These are phyloP conservation scores for Conistra vaccinii DNA, from an alignment of 2,888 invertebrate species.

Conservation along the genomic window DNA sequence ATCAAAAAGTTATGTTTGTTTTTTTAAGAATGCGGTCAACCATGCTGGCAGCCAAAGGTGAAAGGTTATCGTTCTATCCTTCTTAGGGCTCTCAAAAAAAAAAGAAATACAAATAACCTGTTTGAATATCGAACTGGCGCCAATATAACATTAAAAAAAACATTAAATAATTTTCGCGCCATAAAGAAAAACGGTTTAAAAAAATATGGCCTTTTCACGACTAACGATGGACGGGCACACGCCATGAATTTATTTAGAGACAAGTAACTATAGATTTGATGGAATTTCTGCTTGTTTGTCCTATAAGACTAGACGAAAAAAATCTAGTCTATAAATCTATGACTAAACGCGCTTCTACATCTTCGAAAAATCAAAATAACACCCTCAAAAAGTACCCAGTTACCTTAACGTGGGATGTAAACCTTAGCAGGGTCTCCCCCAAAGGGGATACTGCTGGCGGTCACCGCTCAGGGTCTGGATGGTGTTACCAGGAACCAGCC, in stretches of 20 bases:
- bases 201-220: constrained; percentile 12
- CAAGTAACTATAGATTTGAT: neutral
- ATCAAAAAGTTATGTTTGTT: neutral
- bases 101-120: constrained; percentile 10
- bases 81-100: constrained; percentile 24
- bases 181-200: constrained; percentile 21
- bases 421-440: constrained; percentile 34
- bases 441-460: constrained; percentile 8
- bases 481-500: constrained; percentile 36
- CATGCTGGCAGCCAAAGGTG: constrained; percentile 12
- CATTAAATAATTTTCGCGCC: constrained; percentile 37
- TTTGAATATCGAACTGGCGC: constrained; percentile 48
- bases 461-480: constrained; percentile 8
- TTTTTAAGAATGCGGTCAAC: constrained; percentile 11
- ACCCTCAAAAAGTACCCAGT: neutral
- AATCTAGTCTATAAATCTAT: neutral
- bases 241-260: neutral
- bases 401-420: constrained; percentile 23
- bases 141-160: constrained; percentile 15
- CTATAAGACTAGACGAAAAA: neutral
- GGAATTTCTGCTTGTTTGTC: neutral
- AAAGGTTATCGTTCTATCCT: constrained; percentile 32
- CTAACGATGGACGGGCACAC: neutral
- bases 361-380: neutral
- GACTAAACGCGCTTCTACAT: neutral